Evolutionary conservation across 2,797 vertebrate species (phyloP), one percentile per base, ranked within the genome.

Genomic region (Pachyuromys duprasi): DNA sequence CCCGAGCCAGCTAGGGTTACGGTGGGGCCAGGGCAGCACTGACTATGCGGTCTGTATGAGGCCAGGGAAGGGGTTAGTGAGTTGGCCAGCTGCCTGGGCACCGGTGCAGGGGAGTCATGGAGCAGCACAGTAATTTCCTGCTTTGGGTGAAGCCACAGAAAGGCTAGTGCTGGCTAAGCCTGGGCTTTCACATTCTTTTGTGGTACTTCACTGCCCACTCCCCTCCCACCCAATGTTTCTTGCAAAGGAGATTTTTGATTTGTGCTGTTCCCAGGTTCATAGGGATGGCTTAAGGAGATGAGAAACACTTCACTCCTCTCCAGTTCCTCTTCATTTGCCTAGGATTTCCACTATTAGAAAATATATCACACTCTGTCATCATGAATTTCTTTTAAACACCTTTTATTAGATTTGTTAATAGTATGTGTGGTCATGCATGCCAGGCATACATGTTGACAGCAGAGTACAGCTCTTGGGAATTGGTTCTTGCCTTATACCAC

Each of bases 1-100:
- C 84, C 49, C 69, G 62, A 88, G 94, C 95, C 90, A 94, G 95
- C 95, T 92, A 96, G 95, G 96, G 95, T 97, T 96, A 97, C 8
- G 0, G 18, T 91, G 94, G 94, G 97, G 96, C 96, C 96, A 93
- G 87, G 69, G 72, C 93, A 94, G 91, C 91, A 74, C 4, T 69
- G 97, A 75, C 33, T 89, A 4, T 86, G 92, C 72, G 5, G 82
- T 84, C 57, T 97, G 80, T 49, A 36, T 11, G 33, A 93, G 90
- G 90, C 95, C 97, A 82, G 81, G 76, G 91, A 95, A 82, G 87
- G 96, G 95, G 97, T 90, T 91, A 94, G 94, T 0, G 33, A 65
- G 17, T 45, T 95, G 96, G 97, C 95, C 63, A 13, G 49, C 63
- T 89, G 94, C 96, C 96, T 88, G 95, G 97, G 87, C 84, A 80